These are phyloP conservation scores for Eulemur coronatus DNA, from an alignment of 2,797 vertebrate genomes.

Conservation along the genomic window DNA sequence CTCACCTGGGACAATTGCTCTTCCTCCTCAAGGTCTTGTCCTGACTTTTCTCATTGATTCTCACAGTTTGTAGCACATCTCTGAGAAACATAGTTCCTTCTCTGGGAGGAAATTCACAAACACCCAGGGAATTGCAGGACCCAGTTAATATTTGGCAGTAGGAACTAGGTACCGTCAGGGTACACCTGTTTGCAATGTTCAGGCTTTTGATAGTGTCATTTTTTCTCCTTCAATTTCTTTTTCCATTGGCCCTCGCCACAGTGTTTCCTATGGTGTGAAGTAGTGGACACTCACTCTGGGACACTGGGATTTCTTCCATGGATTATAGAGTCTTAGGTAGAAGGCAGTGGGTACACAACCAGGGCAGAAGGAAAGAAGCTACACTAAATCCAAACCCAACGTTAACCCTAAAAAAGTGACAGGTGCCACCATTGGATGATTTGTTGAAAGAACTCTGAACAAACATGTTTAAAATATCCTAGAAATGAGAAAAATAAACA, in stretches of 20 bases:
- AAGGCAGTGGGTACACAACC: background rate
- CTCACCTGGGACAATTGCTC: background rate
- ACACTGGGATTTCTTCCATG: background rate
- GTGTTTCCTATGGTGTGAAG: background rate
- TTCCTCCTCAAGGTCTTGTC: background rate
- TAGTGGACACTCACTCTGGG: background rate
- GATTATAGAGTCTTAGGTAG: background rate
- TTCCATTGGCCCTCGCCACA: background rate
- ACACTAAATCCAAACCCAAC: background rate
- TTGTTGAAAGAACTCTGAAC: background rate
- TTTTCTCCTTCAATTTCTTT: background rate
- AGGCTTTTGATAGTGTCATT: background rate
- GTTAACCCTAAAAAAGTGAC: background rate
- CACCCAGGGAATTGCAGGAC: background rate
- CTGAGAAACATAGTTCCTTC: background rate
- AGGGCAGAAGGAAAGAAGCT: background rate
- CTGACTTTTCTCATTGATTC: background rate
- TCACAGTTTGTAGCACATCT: background rate
- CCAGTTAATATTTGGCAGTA: background rate
- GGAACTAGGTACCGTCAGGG: background rate
- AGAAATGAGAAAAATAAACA: constrained; percentile 7
- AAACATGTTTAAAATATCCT: background rate
- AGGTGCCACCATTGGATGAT: background rate
- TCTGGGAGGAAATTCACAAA: background rate
- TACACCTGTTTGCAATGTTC: background rate